These are phyloP conservation scores for Hormiphora californensis DNA, from an alignment of 37 sponge, comb jelly and placozoan species.

Conservation along the genomic window DNA sequence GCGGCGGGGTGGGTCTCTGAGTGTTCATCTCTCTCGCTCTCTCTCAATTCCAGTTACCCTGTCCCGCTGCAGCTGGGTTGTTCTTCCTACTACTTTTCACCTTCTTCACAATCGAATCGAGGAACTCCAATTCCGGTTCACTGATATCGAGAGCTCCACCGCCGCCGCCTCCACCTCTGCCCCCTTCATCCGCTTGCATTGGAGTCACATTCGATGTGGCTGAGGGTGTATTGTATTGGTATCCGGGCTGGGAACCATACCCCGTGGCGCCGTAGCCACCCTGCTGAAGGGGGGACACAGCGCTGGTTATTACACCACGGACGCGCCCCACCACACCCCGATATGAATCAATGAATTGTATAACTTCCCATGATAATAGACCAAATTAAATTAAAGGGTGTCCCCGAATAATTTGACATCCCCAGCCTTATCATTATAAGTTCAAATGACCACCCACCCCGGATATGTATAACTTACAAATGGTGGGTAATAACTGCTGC, in stretches of 20 bases:
- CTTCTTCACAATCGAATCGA: slow-evolving; percentile 3
- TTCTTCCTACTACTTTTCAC: background rate
- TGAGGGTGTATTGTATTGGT: background rate
- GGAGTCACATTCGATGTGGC: background rate
- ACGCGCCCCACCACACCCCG: too few relatives aligned
- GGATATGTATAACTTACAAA: background rate
- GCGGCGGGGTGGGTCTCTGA: too few relatives aligned
- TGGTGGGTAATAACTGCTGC: background rate
- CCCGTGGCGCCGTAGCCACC: background rate
- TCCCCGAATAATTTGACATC: too few relatives aligned
- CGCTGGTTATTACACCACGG: too few relatives aligned
- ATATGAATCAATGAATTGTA: too few relatives aligned
- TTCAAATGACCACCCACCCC: too few relatives aligned
- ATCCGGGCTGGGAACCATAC: background rate
- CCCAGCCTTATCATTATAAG: too few relatives aligned
- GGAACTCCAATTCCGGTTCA: slow-evolving; percentile 10
- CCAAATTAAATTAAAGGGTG: too few relatives aligned
- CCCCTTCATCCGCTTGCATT: slow-evolving; percentile 1
- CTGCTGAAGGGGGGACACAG: too few relatives aligned
- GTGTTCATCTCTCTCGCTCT: too few relatives aligned
- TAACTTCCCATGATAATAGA: too few relatives aligned
- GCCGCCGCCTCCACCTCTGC: background rate
- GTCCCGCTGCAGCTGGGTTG: background rate
- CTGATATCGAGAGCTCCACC: background rate
- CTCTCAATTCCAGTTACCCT: too few relatives aligned